Evolutionary conservation across 2,888 invertebrate genomes (phyloP), one percentile per base, ranked within the genome.

Genomic region (Automeris io): DNA sequence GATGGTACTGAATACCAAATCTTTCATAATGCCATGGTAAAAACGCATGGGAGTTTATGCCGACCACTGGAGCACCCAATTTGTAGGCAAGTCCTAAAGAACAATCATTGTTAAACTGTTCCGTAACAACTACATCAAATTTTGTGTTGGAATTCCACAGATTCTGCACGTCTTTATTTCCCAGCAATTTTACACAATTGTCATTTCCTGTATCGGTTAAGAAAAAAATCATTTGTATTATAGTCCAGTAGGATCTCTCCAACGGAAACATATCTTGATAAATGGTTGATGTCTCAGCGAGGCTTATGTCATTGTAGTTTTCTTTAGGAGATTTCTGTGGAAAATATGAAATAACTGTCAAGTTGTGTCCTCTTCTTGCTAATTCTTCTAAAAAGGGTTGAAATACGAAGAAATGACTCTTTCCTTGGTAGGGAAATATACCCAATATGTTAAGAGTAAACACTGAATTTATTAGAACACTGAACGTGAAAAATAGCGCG

Each of bases 371-470:
- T 29, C 88, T 85, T 16, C 61, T 67, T 0, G 88, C 89, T 32
- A 93, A 61, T 46, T 88, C 90, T 7, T 75, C 77, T 6, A 93
- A 56, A 21, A 91, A 74, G 0, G 89, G 87, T 45, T 87, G 72
- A 53, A 90, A 91, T 2, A 91, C 89, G 34, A 89, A 86, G 46
- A 91, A 92, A 58, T 93, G 93, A 42, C 92, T 93, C 51, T 88
- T 90, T 0, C 91, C 91, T 13, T 87, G 76, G 51, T 91, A 90
- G 0, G 90, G 90, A 47, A 92, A 91, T 23, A 92, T 56, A 22
- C 87, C 91, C 33, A 93, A 70, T 54, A 93, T 90, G 33, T 87
- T 88, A 9, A 79, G 59, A 8, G 70, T 41, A 6, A 42, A 31
- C 36, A 61, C 68, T 50, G 47, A 42, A 49, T 51, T 47, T 12